Percentiles rank a stretch among this genome's conserved stretches.
Conservation (phyloP, 2,888 invertebrate genomes). For the Caenorhabditis afra region DNA sequence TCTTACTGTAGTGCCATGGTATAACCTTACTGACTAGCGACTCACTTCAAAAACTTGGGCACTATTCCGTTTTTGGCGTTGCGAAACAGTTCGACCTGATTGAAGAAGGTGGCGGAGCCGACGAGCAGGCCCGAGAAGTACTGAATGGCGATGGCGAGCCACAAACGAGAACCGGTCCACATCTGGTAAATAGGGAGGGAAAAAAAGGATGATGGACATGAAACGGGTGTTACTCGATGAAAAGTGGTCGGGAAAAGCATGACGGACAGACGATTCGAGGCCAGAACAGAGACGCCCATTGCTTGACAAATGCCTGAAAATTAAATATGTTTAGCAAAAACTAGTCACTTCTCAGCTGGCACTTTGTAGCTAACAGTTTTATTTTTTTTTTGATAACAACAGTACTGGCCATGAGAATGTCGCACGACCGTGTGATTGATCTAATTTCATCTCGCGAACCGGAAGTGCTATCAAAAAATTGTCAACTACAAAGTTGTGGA, state of each 20-base stretch:
- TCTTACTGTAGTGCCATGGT: slow-evolving; percentile 20
- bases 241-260: slow-evolving; percentile 48
- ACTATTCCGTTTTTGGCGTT: slow-evolving; percentile 35
- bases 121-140: slow-evolving; percentile 29
- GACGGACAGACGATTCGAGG: slow-evolving; percentile 50
- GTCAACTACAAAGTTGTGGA: too few species aligned
- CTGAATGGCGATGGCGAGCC: slow-evolving; percentile 42
- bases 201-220: too few species aligned
- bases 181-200: slow-evolving; percentile 42
- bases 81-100: slow-evolving; percentile 30
- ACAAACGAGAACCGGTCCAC: slow-evolving; percentile 31
- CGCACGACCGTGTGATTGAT: too few species aligned
- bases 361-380: background rate
- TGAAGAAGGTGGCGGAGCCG: slow-evolving; percentile 41
- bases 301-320: slow-evolving; percentile 56
- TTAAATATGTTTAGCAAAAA: too few species aligned
- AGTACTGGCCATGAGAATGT: too few species aligned
- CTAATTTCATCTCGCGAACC: too few species aligned
- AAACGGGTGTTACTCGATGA: slow-evolving; percentile 18
- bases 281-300: slow-evolving; percentile 45
- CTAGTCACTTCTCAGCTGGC: too few species aligned
- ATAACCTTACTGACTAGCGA: too few species aligned
- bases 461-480: too few species aligned
- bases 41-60: slow-evolving; percentile 50
- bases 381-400: too few species aligned